Conservation (phyloP, 2,888 invertebrate genomes). For the Andrena minutula region DNA sequence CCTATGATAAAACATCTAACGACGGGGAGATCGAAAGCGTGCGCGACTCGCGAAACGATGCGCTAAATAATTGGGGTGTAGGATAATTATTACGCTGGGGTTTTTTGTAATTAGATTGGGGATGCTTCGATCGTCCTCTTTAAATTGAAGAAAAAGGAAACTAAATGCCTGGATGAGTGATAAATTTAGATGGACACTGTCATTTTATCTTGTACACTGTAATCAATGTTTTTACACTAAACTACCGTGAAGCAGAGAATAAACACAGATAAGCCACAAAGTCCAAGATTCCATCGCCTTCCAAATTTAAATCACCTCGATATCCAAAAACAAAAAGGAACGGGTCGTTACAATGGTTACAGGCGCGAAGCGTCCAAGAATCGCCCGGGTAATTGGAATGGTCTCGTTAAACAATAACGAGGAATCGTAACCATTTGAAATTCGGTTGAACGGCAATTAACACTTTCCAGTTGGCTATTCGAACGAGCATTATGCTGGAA, state of each 20-base stretch:
- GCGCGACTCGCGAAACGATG: constrained; percentile 35
- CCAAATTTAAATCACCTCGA: no score
- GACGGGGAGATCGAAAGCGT: constrained; percentile 47
- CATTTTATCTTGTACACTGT: no score
- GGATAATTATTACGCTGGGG: constrained; percentile 26
- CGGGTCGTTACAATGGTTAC: no score
- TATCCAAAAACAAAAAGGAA: no score
- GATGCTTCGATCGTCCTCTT: constrained; percentile 1
- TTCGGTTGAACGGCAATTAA: constrained; percentile 63
- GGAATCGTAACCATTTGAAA: constrained; percentile 26
- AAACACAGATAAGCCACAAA: no score
- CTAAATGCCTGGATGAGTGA: no score
- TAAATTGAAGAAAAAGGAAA: background rate
- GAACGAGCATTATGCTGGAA: constrained; percentile 46
- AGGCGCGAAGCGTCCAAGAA: background rate
- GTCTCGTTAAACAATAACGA: constrained; percentile 42
- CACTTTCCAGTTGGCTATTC: constrained; percentile 63
- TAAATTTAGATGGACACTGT: no score
- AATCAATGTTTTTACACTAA: no score
- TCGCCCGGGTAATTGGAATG: constrained; percentile 1
- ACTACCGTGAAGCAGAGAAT: no score
- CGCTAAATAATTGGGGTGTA: constrained; percentile 39
- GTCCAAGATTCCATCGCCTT: no score
- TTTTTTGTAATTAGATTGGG: constrained; percentile 23
- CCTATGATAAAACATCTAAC: constrained; percentile 52